Evolutionary conservation across 2,888 invertebrate genomes (phyloP), one percentile per base, ranked within the genome.

Genomic region (Lasioglossum malachurum): DNA sequence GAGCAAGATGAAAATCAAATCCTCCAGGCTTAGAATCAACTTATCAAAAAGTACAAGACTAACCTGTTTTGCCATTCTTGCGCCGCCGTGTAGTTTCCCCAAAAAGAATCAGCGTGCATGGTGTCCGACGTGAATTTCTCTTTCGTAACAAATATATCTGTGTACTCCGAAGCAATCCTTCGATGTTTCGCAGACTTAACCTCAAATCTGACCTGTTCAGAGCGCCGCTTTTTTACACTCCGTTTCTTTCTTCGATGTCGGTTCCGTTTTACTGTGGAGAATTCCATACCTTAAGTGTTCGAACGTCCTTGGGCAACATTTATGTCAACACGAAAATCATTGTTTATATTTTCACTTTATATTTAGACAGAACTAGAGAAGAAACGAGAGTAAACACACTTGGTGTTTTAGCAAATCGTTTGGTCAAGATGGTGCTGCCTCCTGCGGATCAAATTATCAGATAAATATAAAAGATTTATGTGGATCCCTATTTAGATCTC

Each of bases 11-110:
- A 35, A 10, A 69, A 67, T 35, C 19, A 1, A 35, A 35, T 67
- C 19, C 7, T 67, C 7, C 16, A 23, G 38, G 8, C 23, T 35
- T 35, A 8, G 31, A 49, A 49, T 10, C 27, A 31, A 19, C 4
- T 46, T 7, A n/a, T 23, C 1, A n/a, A 41, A 64, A 23, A 8
- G 75, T 49, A 5, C 0, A 0, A 19, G n/a, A 78, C 76, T 19
- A 87, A 95, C 95, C 91, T 94, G 74, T 92, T 93, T 85, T 95
- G 95, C 95, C 95, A 95, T 53, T 94, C 93, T 44, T 94, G 93
- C 4, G 94, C 93, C 12, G 90, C 91, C 57, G 89, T 90, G 53
- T 95, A 95, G 91, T 95, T 95, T 90, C 94, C 91, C 95, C 95
- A 95, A 88, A 95, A 95, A 23, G 94, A 87, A 57, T 91, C 89